Evolutionary conservation across 2,888 invertebrate genomes (phyloP), one percentile per base, ranked within the genome.

Genomic region (Odontothrips loti): DNA sequence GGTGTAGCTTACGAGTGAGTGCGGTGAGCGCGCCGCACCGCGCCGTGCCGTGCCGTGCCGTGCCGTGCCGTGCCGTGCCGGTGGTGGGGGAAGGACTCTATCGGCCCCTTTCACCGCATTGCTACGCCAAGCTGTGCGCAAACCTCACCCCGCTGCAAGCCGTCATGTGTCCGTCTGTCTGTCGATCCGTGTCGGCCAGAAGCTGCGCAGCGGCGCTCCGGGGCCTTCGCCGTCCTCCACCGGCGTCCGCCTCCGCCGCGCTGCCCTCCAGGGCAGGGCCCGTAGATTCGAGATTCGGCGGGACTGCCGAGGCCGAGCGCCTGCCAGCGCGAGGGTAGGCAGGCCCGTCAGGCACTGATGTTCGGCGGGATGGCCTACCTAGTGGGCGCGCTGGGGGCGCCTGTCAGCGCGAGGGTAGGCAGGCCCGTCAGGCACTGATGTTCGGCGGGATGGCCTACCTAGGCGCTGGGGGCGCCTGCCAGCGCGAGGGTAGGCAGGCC

Each of bases 81-180:
- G 58, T 17, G 6, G 58, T n/a, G 58, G 58, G 58, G n/a, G 58
- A 58, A 58, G 58, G 58, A 15, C 20, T 6, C 17, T 58, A 58
- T 58, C 58, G 58, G 58, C 58, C 58, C 58, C 58, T 58, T 58
- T 58, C 58, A 58, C 58, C 58, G 58, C 58, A 20, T 20, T n/a
- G 58, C 58, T 15, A 58, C 58, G 58, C 15, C 58, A 17, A 6
- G 51, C 51, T 20, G 51, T 51, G 51, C 58, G 58, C 58, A 58
- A 58, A 58, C 58, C 58, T 58, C 58, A 58, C 58, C 58, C 15
- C 58, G 58, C 20, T 58, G 34, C 58, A 58, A 58, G n/a, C 17
- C 58, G 15, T 58, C 17, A 58, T 17, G 58, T n/a, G 58, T 51
- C 12, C 15, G 58, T 6, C 58, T 58, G 11, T 20, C 20, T 11